Percentiles rank a stretch among this genome's conserved stretches.
phyloP scores from a whole-genome alignment of 1,140 invertebrate species.

The Bombus difficillimus region DNA sequence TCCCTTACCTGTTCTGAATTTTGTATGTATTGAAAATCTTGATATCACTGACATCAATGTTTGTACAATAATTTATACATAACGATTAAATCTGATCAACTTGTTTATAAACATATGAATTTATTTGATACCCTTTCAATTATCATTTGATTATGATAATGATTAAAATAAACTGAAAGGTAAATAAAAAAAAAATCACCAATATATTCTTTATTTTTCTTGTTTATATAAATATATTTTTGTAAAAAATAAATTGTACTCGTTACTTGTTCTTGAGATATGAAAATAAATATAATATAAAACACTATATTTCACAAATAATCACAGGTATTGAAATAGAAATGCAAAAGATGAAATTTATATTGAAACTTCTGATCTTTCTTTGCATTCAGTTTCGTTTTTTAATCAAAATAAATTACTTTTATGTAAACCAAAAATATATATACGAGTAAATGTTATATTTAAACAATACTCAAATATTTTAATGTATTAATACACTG shows the following conservation, averaged over 20 bases:
- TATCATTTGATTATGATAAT: no score
- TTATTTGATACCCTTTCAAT: not conserved
- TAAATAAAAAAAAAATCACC: not conserved
- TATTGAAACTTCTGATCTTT: not conserved
- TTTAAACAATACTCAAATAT: slow-evolving; percentile 10
- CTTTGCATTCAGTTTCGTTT: not conserved
- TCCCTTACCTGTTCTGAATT: not conserved
- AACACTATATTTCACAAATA: not conserved
- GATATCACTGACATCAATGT: not conserved
- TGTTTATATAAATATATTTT: not conserved
- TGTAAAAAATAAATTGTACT: not conserved
- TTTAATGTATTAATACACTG: slow-evolving; percentile 27
- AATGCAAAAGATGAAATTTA: not conserved
- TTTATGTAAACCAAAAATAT: not conserved
- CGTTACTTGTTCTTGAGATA: not conserved
- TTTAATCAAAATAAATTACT: not conserved
- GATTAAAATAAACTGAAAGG: not conserved
- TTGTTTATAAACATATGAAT: not conserved
- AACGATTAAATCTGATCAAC: not conserved
- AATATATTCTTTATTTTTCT: not conserved
- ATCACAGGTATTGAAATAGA: not conserved
- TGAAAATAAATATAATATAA: not conserved
- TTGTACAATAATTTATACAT: not conserved
- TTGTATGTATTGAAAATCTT: not conserved
- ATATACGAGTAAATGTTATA: not conserved